Evolutionary conservation across 2,888 invertebrate genomes (phyloP).

Genomic region (Chrysodeixis includens): DNA sequence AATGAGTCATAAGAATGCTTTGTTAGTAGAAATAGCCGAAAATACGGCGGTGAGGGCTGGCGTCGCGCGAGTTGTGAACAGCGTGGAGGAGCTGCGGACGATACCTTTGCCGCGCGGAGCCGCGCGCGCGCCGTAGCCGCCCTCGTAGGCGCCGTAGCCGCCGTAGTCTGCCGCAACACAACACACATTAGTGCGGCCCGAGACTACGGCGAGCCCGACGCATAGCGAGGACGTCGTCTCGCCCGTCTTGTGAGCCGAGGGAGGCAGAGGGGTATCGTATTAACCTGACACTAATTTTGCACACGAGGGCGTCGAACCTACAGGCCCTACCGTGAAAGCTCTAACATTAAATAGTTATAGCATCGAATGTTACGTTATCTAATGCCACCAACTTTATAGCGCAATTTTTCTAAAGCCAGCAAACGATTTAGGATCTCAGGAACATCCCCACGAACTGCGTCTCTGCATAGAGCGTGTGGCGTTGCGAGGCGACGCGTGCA

Average conservation of each 20-base stretch:
- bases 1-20: not conserved
- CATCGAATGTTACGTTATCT: not conserved
- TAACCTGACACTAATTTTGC: conserved; percentile 4
- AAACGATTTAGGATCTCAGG: conserved; percentile 51
- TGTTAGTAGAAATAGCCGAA: too few relatives aligned
- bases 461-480: conserved; percentile 22
- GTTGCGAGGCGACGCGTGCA: conserved; percentile 49
- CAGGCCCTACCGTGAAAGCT: not conserved
- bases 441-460: conserved; percentile 7
- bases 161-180: conserved; percentile 93
- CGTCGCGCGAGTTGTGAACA: conserved; percentile 25
- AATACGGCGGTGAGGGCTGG: too few relatives aligned
- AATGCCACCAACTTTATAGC: not conserved
- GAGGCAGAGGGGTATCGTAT: not conserved
- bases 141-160: conserved; percentile 96
- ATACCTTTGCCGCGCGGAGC: conserved; percentile 97
- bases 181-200: conserved; percentile 84
- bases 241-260: conserved; percentile 11
- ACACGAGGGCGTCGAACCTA: not conserved
- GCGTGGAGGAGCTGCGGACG: conserved; percentile 44
- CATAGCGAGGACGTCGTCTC: conserved; percentile 54
- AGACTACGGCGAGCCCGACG: conserved; percentile 19
- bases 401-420: conserved; percentile 3
- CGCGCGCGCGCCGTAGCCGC: conserved; percentile 96
- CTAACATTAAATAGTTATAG: not conserved